Percentiles rank a stretch among this genome's conserved stretches.
These are phyloP conservation scores for Orchestia grillus DNA, from an alignment of 1,140 invertebrate genomes.

Conservation along the genomic window DNA sequence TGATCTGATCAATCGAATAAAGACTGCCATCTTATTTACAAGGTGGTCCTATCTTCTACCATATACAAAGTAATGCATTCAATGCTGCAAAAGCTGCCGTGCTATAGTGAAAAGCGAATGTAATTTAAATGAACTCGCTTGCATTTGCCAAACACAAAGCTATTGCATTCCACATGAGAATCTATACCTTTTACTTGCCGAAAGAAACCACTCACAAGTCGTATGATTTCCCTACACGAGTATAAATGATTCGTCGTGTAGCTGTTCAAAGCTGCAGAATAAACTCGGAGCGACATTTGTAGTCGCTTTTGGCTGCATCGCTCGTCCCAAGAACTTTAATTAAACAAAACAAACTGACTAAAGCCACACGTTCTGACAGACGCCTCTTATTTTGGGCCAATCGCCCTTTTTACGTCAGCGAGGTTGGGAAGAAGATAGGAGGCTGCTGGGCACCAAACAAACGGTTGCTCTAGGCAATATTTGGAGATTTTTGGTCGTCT, in stretches of 20 bases:
- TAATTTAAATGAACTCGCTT: background rate
- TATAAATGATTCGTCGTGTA: background rate
- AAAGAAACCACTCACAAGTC: background rate
- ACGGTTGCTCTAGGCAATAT: background rate
- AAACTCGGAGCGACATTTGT: background rate
- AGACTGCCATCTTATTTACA: background rate
- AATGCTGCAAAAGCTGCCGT: background rate
- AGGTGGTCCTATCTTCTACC: background rate
- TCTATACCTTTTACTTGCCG: background rate
- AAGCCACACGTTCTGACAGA: background rate
- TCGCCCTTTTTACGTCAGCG: background rate
- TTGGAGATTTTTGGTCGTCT: constrained; percentile 35
- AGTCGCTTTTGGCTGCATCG: background rate
- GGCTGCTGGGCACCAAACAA: background rate
- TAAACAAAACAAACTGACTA: background rate
- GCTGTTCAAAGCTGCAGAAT: background rate
- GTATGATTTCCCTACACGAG: background rate
- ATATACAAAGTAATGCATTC: background rate
- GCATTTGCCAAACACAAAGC: background rate
- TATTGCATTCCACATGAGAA: background rate
- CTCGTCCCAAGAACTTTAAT: background rate
- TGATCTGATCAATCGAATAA: background rate
- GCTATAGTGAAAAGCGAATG: background rate
- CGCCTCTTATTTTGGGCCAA: background rate
- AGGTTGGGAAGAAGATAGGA: background rate